phyloP scores from a whole-genome alignment of 1,140 invertebrate genomes.

The Ceratina calcarata region DNA sequence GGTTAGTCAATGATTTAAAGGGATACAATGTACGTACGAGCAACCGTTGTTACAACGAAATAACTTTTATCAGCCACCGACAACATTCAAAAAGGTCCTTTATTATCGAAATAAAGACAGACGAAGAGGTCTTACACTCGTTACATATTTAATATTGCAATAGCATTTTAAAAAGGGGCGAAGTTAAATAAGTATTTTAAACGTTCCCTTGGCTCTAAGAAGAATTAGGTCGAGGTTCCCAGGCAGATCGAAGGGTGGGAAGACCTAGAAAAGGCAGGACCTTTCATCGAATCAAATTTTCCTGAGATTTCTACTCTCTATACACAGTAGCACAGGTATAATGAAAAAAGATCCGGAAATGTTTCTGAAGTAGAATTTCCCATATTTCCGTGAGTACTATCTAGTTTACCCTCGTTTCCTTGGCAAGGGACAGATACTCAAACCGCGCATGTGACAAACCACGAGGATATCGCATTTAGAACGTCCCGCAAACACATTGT shows the following conservation, averaged over 20 bases:
- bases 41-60: not conserved
- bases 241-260: not conserved
- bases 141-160: too few relatives aligned
- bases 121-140: not conserved
- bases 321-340: not conserved
- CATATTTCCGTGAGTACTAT: slow-evolving; percentile 21
- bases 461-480: too few relatives aligned
- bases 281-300: slow-evolving; percentile 34
- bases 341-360: slow-evolving; percentile 20
- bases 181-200: too few relatives aligned
- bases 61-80: too few relatives aligned
- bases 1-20: slow-evolving; percentile 64
- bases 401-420: slow-evolving; percentile 17
- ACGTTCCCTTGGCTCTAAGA: too few relatives aligned
- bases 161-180: too few relatives aligned
- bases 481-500: too few relatives aligned
- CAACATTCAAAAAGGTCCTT: too few relatives aligned
- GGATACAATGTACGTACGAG: slow-evolving; percentile 23
- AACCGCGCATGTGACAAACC: not conserved
- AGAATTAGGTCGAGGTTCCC: slow-evolving; percentile 19
- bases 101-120: too few relatives aligned
- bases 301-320: slow-evolving; percentile 18
- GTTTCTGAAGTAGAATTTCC: slow-evolving; percentile 32
- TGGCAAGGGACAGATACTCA: not conserved
- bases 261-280: not conserved